Percentiles rank a stretch among this genome's conserved stretches.
Conservation (phyloP, 1,140 invertebrate genomes). For the Temnothorax longispinosus region DNA sequence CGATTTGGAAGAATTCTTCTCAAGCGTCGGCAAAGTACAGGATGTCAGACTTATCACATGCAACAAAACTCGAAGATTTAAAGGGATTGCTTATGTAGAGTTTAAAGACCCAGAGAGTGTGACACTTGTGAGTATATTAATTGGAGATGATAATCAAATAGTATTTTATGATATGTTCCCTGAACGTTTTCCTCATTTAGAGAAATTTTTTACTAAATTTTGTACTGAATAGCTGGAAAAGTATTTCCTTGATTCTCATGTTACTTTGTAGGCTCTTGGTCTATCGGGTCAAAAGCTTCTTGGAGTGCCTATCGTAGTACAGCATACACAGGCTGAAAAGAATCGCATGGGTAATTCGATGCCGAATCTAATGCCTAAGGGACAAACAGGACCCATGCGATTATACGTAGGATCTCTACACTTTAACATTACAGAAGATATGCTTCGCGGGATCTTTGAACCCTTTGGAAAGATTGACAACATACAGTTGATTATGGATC, state of each 20-base stretch:
- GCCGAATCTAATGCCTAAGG: conserved; percentile 93
- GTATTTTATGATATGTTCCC: neutral
- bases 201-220: neutral
- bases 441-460: conserved; percentile 99
- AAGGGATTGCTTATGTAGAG: conserved; percentile 99
- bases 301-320: conserved; percentile 99
- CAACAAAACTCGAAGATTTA: conserved; percentile 99
- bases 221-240: neutral
- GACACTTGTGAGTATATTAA: conserved; percentile 90
- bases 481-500: conserved; percentile 98
- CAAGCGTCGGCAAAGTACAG: conserved; percentile 98
- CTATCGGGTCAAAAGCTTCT: conserved; percentile 98
- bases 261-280: conserved; percentile 93
- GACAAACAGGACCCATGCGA: conserved; percentile 96
- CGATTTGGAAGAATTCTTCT: conserved; percentile 99
- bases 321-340: conserved; percentile 99
- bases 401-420: conserved; percentile 99
- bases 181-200: neutral
- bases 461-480: conserved; percentile 99
- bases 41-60: conserved; percentile 99
- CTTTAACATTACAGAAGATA: conserved; percentile 99
- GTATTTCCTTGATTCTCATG: conserved; percentile 33
- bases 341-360: conserved; percentile 96
- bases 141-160: neutral
- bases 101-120: conserved; percentile 99